phyloP scores from a whole-genome alignment of 2,113 vertebrate genomes.

The Entomyzon cyanotis region DNA sequence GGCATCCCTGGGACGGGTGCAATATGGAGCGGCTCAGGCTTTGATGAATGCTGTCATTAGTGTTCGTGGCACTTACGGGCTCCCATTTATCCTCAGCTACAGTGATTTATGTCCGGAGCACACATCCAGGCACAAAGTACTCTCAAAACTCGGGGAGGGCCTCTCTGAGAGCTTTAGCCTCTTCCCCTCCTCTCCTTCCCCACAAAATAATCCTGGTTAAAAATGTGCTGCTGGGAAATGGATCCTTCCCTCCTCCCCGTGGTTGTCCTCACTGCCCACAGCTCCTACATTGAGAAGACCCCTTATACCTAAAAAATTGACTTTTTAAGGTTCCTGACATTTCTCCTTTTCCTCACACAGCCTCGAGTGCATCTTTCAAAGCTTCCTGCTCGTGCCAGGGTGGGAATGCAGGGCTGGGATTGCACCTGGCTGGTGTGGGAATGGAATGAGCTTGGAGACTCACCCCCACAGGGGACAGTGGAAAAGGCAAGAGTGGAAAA shows the following conservation, averaged over 20 bases:
- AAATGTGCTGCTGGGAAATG: neutral
- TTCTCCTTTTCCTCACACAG: neutral
- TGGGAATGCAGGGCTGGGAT: neutral
- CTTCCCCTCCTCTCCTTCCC: neutral
- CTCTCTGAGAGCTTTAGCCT: neutral
- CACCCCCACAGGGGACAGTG: rapidly evolving
- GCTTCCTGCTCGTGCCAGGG: neutral
- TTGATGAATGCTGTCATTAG: slow-evolving; percentile 77
- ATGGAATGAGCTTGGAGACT: neutral
- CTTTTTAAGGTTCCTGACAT: neutral
- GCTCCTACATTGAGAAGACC: neutral
- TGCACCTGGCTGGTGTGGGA: neutral
- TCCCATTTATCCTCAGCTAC: slow-evolving; percentile 68
- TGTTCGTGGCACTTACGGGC: slow-evolving; percentile 62
- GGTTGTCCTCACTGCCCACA: neutral
- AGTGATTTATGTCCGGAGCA: slow-evolving; percentile 66
- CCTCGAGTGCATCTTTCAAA: neutral
- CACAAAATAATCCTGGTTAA: neutral
- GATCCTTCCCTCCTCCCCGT: neutral
- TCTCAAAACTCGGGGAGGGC: neutral
- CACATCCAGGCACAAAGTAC: slow-evolving; percentile 47
- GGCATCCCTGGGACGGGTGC: slow-evolving; percentile 27
- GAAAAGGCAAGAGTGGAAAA: neutral
- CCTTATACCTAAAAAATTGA: neutral
- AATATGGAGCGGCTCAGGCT: slow-evolving; percentile 62